A percentile compares a stretch with the other conserved stretches of the same genome.
phyloP scores from a whole-genome alignment of 2,797 vertebrate genomes.

The Tenualosa ilisha region DNA sequence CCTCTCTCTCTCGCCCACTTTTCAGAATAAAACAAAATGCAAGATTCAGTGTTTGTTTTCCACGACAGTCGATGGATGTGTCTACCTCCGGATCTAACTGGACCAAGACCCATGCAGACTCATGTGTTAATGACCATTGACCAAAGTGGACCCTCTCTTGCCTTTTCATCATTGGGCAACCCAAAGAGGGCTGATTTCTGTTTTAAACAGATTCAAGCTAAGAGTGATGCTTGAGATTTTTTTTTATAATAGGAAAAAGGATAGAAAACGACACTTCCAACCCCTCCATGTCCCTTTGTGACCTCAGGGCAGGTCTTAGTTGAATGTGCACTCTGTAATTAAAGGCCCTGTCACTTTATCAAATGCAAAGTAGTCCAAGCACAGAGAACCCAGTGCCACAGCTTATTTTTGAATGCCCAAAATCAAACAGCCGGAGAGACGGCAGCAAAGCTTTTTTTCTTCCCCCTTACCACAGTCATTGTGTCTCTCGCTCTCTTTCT shows the following conservation, averaged over 20 bases:
- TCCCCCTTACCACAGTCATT: neutral
- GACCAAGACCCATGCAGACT: neutral
- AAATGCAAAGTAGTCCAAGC: constrained; percentile 64
- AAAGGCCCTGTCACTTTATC: constrained; percentile 66
- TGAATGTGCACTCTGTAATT: constrained; percentile 36
- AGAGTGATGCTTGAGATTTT: neutral
- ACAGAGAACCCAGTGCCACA: constrained; percentile 58
- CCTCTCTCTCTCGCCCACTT: neutral
- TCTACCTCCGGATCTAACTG: neutral
- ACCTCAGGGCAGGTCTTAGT: neutral
- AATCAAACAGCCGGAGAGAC: constrained; percentile 30
- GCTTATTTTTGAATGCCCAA: constrained; percentile 58
- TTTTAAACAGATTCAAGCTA: neutral
- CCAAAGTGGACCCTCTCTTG: neutral
- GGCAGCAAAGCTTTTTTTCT: neutral
- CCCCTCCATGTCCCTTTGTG: too few species aligned
- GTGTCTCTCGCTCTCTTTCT: neutral
- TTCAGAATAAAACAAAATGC: neutral
- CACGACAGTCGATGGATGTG: neutral
- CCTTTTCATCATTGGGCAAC: neutral
- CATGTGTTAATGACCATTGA: neutral
- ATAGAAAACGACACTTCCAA: neutral
- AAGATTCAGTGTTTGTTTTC: neutral
- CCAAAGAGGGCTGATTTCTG: neutral
- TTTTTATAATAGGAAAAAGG: neutral